Percentiles rank a stretch among this genome's conserved stretches.
Evolutionary conservation across 2,113 vertebrate species (phyloP).

Genomic region (Oxyruncus cristatus): DNA sequence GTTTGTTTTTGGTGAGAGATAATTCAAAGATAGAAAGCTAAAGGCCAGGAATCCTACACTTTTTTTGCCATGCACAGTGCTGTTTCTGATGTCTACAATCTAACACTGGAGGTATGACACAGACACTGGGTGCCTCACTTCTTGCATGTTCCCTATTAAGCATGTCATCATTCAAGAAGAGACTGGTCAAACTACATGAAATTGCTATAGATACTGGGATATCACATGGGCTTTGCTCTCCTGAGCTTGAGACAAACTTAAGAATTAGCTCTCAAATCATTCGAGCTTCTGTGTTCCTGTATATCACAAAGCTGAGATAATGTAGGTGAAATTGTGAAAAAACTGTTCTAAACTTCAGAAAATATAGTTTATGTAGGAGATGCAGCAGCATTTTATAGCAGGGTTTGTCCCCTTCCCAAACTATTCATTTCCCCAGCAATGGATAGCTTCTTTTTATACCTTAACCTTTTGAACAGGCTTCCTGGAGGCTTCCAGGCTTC

Average conservation of each 20-base stretch:
- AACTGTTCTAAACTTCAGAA: background rate
- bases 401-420: background rate
- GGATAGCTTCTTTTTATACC: conserved; percentile 23
- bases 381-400: background rate
- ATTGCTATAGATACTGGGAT: background rate
- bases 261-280: background rate
- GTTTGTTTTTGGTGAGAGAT: background rate
- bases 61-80: background rate
- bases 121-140: background rate
- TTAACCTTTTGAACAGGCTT: background rate
- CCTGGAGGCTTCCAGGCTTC: background rate
- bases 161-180: background rate
- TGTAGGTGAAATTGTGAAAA: background rate
- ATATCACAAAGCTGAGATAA: background rate
- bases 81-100: background rate
- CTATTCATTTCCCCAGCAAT: background rate
- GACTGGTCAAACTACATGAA: background rate
- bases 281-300: background rate
- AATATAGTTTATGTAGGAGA: background rate
- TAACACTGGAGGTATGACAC: background rate
- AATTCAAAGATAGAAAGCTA: background rate
- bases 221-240: background rate
- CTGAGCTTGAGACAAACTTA: background rate
- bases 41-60: background rate
- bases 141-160: background rate